A percentile compares a stretch with the other conserved stretches of the same genome.
Evolutionary conservation across 53 echinoderm and acorn worm species (phyloP).

Genomic region (Temnopleurus reevesii): DNA sequence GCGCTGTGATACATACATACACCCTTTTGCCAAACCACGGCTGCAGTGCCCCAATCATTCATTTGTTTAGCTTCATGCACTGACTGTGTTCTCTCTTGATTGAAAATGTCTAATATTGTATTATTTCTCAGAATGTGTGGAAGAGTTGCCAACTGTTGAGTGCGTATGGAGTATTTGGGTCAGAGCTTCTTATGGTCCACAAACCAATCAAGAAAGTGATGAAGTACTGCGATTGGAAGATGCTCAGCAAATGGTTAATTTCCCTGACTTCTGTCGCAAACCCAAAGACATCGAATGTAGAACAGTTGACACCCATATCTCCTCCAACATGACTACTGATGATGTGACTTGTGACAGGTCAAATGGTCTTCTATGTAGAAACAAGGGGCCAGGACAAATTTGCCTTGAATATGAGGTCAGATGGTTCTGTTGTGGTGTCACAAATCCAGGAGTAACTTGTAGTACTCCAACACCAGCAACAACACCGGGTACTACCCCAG

Average conservation of each 20-base stretch:
- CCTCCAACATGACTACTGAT: conserved; percentile 19
- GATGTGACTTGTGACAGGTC: conserved; percentile 1
- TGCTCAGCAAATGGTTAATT: conserved; percentile 21
- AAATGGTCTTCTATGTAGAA: background rate
- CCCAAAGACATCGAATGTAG: conserved; percentile 18
- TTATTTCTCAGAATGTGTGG: conserved; percentile 12
- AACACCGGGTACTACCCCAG: background rate
- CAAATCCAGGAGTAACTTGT: background rate
- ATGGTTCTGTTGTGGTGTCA: background rate
- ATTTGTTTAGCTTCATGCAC: background rate
- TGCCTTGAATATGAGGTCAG: conserved; percentile 17
- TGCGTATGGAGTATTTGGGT: background rate
- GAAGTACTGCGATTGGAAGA: conserved; percentile 1
- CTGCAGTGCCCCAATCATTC: background rate
- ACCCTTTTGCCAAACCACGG: too few species aligned
- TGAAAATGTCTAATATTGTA: too few species aligned
- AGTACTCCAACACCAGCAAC: background rate
- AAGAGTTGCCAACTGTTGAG: background rate
- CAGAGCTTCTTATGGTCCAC: background rate
- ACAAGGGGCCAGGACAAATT: background rate
- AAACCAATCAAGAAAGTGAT: background rate
- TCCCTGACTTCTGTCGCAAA: background rate
- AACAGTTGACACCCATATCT: conserved; percentile 30
- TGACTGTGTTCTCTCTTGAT: background rate
- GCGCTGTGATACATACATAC: too few species aligned